These are phyloP conservation scores for Taenioides sp. DNA, from an alignment of 2,797 vertebrate species.

Conservation along the genomic window DNA sequence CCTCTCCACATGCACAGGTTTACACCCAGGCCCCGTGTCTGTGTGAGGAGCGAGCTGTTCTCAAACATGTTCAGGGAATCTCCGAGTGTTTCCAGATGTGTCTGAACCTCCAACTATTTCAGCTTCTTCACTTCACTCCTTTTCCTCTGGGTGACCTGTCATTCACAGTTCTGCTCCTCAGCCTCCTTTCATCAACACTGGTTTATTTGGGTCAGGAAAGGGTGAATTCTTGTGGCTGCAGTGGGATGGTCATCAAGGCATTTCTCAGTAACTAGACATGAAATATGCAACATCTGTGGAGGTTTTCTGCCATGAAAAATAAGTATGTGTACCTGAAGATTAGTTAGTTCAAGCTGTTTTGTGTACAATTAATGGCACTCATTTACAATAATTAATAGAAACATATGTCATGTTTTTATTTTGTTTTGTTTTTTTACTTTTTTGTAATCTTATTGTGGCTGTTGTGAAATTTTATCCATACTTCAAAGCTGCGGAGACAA, in stretches of 20 bases:
- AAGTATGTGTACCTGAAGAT: no score
- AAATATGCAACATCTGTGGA: neutral
- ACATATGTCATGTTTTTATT: no score
- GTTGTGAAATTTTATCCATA: neutral
- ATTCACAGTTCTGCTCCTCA: neutral
- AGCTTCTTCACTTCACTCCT: conserved; percentile 52
- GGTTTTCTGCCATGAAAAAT: neutral
- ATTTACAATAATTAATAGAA: no score
- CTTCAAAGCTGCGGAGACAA: neutral
- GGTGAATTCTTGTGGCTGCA: neutral
- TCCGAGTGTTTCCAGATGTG: conserved; percentile 80
- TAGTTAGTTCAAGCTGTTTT: no score
- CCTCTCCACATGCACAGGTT: neutral
- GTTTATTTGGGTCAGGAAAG: neutral
- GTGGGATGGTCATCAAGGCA: neutral
- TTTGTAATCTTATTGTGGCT: neutral
- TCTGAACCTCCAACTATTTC: conserved; percentile 28
- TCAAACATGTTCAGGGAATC: conserved; percentile 54
- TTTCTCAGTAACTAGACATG: neutral
- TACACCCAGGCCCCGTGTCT: conserved; percentile 1
- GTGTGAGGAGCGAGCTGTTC: conserved; percentile 74
- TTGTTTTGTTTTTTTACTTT: neutral
- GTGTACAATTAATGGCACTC: no score
- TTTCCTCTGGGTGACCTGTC: conserved; percentile 1
- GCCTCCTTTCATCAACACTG: neutral